Base-by-base conservation (phyloP, 2,888 invertebrate genomes). In the Melikaiella ostensackeni region DNA sequence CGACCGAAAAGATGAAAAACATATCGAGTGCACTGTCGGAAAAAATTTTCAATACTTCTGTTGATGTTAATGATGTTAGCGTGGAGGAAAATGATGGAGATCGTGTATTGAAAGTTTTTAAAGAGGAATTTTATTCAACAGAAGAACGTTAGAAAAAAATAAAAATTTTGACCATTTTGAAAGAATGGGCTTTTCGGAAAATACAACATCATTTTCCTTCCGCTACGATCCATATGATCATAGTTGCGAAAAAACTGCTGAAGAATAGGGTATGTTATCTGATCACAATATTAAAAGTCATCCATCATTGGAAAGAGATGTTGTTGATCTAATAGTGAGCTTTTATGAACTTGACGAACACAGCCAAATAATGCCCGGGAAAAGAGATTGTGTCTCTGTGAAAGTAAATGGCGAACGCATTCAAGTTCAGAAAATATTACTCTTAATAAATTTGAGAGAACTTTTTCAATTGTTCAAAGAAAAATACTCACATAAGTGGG, bases 81-180 rank as follows among this genome's bases (percentile, higher is more conserved):
- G 35, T 66, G 30, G 64, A 66, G 64, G 30, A 66, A 66, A 66
- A 66, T 66, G 35, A 33, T 66, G 64, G 35, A 35, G 16, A 66
- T 66, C 3, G 16, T 35, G n/a, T 66, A 66, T 5, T 66, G 35
- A 4, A 66, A 66, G n/a, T 66, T 35, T 66, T 66, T 8, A 66
- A 35, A 66, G 64, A 66, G 5, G 64, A 66, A 66, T 66, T 66
- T 16, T 7, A 62, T 24, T 6, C 24, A 33, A 62, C 16, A 2
- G 24, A 27, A 21, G 62, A 62, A 62, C 62, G 62, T 62, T 11
- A 6, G 27, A 62, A 11, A 62, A 11, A 24, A 11, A 66, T 62
- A 33, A 62, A 62, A 62, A 62, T 62, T 62, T 62, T 6, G 24
- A 62, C 63, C 30, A 27, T 63, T 27, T 63, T 63, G 5, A 63